Base-by-base conservation (phyloP, 2,888 invertebrate genomes). In the Scaptodrosophila latifasciaeformis region DNA sequence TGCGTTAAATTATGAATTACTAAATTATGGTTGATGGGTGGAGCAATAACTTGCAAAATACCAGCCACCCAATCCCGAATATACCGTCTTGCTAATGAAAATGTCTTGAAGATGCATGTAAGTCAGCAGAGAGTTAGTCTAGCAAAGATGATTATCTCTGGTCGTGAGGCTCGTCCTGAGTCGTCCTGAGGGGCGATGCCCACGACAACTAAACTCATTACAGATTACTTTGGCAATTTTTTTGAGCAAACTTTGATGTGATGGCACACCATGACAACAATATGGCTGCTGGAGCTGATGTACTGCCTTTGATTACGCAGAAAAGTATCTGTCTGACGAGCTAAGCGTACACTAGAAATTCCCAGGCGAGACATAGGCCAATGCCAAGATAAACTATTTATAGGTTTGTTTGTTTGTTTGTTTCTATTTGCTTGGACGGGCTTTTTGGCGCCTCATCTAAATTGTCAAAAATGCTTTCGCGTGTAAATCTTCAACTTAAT, bases 381-480 rank as follows among this genome's bases (percentile, higher is more conserved):
- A 37, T n/a, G 31, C 42, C 37, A 51, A 15, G 43, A 30, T 24
- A 13, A n/a, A 34, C 21, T 21, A 49, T 12, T 13, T 1, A 2
- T n/a, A n/a, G 34, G 18, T 45, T 18, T 7, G n/a, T 18, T 3
- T 31, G 42, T n/a, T n/a, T n/a, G n/a, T n/a, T n/a, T n/a, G n/a
- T n/a, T n/a, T n/a, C n/a, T n/a, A n/a, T n/a, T n/a, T n/a, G n/a
- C n/a, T n/a, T n/a, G n/a, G n/a, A n/a, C n/a, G n/a, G 39, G 62
- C 65, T 62, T 65, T 62, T 54, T 67, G 57, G 58, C 62, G 67
- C 65, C 69, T 58, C 75, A 69, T 69, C 54, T 55, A 67, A 65
- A 72, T 70, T 76, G 66, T 66, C 65, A 67, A 67, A 65, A 76
- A 64, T 59, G 51, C 49, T 39, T 48, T 31, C 50, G 51, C 56